phyloP scores from a whole-genome alignment of 2,888 invertebrate genomes.

The Halictus ligatus region DNA sequence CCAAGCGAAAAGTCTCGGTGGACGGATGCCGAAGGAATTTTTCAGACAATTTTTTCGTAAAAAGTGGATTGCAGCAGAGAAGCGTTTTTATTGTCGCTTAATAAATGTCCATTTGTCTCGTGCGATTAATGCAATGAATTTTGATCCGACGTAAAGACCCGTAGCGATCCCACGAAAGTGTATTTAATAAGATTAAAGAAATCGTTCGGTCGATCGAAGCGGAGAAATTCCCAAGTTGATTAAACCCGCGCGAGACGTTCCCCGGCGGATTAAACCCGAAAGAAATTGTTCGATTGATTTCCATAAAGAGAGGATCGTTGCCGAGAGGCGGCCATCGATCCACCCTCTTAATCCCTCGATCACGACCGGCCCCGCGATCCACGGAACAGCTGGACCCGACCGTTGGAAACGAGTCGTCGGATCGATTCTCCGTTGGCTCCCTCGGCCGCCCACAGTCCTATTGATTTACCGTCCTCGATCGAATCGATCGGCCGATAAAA shows the following conservation, averaged over 20 bases:
- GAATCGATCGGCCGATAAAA: conserved; percentile 60
- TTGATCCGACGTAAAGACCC: no score
- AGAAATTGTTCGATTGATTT: neutral
- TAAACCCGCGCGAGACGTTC: neutral
- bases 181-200: neutral
- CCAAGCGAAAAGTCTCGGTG: no score
- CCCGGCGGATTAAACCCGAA: neutral
- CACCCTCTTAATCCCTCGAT: conserved; percentile 7
- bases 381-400: neutral
- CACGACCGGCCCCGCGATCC: neutral
- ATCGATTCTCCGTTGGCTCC: conserved; percentile 38
- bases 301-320: neutral
- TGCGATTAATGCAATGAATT: neutral
- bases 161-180: neutral
- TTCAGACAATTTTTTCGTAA: neutral
- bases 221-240: neutral
- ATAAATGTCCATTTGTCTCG: neutral
- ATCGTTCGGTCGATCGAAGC: no score
- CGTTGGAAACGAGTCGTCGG: conserved; percentile 27
- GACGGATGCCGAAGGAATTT: neutral
- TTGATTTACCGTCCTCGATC: conserved; percentile 61
- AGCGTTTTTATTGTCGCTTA: no score
- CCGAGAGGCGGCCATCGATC: neutral
- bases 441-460: conserved; percentile 43
- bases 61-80: neutral